phyloP scores from a whole-genome alignment of 2,113 vertebrate species.

The Lophochroa leadbeateri region DNA sequence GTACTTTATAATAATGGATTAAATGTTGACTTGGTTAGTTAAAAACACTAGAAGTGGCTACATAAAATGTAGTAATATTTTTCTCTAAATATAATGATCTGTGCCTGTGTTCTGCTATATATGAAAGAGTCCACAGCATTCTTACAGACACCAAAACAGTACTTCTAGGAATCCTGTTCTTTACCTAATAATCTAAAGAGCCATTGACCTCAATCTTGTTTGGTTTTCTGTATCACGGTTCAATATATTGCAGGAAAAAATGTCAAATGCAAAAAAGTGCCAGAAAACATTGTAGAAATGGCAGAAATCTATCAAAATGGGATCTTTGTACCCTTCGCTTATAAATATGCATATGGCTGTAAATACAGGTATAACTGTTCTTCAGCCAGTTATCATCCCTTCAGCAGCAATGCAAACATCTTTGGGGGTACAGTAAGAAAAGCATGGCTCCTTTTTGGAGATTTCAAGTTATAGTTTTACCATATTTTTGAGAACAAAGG shows the following conservation, averaged over 20 bases:
- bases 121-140: background rate
- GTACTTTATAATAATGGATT: background rate
- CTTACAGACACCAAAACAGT: background rate
- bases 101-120: background rate
- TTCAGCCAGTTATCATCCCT: background rate
- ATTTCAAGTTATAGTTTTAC: background rate
- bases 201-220: background rate
- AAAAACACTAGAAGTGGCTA: background rate
- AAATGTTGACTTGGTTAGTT: background rate
- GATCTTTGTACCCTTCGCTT: rapidly evolving
- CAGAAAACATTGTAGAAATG: background rate
- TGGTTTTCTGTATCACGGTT: background rate
- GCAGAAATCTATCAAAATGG: background rate
- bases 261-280: background rate
- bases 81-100: background rate
- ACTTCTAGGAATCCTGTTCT: background rate
- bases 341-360: background rate
- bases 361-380: background rate
- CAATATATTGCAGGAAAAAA: background rate
- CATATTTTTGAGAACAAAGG: background rate
- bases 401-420: background rate
- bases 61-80: background rate
- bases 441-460: background rate
- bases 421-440: background rate
- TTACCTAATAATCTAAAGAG: background rate